Conservation (phyloP, 1,140 invertebrate genomes). For the Aphaenogaster ashmeadi region DNA sequence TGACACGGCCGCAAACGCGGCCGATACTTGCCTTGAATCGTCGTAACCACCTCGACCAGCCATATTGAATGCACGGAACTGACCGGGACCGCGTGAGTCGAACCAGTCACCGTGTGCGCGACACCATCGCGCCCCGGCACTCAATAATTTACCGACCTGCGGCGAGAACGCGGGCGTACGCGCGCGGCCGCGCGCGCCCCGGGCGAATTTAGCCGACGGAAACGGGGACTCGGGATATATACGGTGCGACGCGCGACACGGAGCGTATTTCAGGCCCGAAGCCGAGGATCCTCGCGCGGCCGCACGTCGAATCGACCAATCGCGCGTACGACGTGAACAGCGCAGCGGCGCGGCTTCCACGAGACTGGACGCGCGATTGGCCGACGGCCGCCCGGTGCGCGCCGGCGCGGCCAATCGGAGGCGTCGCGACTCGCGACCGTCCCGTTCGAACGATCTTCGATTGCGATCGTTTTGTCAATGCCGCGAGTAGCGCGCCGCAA, state of each 20-base stretch:
- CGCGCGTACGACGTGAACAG: neutral
- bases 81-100: slow-evolving; percentile 80
- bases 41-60: slow-evolving; percentile 87
- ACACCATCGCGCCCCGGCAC: slow-evolving; percentile 68
- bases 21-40: slow-evolving; percentile 85
- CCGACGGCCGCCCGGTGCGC: neutral
- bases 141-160: slow-evolving; percentile 14
- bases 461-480: too few species aligned
- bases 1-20: slow-evolving; percentile 61
- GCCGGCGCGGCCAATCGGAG: neutral
- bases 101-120: slow-evolving; percentile 62
- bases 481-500: too few species aligned
- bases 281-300: neutral
- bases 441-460: too few species aligned
- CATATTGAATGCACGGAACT: slow-evolving; percentile 87
- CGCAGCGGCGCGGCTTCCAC: neutral
- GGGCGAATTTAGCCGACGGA: neutral
- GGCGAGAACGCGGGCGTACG: slow-evolving; percentile 17
- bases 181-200: neutral
- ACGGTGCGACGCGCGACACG: neutral
- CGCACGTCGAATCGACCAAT: neutral
- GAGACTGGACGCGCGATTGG: neutral
- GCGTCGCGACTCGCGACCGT: too few species aligned
- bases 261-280: neutral
- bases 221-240: neutral